Evolutionary conservation across 1,140 invertebrate species (phyloP).

Genomic region (Kradibia gibbosae): DNA sequence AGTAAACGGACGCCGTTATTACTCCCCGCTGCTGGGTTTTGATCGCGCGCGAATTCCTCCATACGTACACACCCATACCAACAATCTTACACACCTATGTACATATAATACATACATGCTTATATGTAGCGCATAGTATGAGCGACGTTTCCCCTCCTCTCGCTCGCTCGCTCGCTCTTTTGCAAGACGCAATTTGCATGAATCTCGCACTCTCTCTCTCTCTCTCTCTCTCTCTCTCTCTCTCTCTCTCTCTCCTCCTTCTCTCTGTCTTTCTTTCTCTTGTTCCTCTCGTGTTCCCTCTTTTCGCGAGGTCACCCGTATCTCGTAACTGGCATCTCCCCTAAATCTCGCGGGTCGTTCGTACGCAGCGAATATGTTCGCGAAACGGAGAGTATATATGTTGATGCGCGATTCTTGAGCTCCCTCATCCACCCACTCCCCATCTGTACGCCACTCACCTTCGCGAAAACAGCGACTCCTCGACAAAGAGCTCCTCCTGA

Average conservation of each 20-base stretch:
- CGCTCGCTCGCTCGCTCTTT: not conserved
- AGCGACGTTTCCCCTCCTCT: not conserved
- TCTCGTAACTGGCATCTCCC: not conserved
- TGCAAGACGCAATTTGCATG: not conserved
- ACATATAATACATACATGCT: too few relatives aligned
- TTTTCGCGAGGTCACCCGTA: conserved; percentile 15
- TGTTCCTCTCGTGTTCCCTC: not conserved
- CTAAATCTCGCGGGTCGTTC: not conserved
- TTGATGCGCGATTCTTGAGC: not conserved
- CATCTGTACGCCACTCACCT: too few relatives aligned
- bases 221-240: not conserved
- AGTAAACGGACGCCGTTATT: too few relatives aligned
- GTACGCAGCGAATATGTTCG: not conserved
- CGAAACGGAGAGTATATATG: conserved; percentile 7
- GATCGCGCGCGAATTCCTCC: too few relatives aligned
- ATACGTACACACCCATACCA: too few relatives aligned
- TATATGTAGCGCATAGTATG: not conserved
- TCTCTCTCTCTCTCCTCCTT: not conserved
- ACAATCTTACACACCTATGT: too few relatives aligned
- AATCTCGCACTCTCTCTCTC: not conserved
- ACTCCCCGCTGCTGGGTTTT: too few relatives aligned
- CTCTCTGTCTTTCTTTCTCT: not conserved
- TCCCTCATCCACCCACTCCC: not conserved
- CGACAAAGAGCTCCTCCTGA: too few relatives aligned
- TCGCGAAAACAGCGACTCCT: too few relatives aligned